A percentile compares a stretch with the other conserved stretches of the same genome.
phyloP scores from a whole-genome alignment of 2,888 invertebrate genomes.

The Choristoneura rosaceana region DNA sequence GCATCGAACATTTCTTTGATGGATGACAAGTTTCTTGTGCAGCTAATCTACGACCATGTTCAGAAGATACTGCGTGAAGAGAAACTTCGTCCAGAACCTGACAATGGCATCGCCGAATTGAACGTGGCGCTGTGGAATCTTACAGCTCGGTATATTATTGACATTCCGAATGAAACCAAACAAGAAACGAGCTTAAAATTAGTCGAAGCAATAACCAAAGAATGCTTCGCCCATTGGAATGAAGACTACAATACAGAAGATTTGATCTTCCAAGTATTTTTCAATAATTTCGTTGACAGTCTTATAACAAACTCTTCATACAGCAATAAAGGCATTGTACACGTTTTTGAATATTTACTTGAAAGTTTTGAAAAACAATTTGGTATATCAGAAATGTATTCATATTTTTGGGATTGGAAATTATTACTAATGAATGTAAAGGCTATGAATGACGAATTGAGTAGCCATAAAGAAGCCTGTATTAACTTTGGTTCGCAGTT shows the following conservation, averaged over 20 bases:
- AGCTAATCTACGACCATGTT: slow-evolving; percentile 56
- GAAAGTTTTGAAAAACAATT: slow-evolving; percentile 46
- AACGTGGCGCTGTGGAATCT: slow-evolving; percentile 54
- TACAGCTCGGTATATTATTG: slow-evolving; percentile 48
- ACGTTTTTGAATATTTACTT: too few species aligned
- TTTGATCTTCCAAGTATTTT: slow-evolving; percentile 46
- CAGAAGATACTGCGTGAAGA: slow-evolving; percentile 47
- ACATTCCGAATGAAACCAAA: slow-evolving; percentile 44
- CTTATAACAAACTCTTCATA: slow-evolving; percentile 43
- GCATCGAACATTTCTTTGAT: slow-evolving; percentile 47
- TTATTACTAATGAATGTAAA: slow-evolving; percentile 48
- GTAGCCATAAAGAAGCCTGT: slow-evolving; percentile 37
- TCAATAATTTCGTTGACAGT: slow-evolving; percentile 45
- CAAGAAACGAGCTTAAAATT: slow-evolving; percentile 44
- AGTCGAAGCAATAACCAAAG: slow-evolving; percentile 46
- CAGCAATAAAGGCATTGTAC: slow-evolving; percentile 35
- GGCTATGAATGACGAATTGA: slow-evolving; percentile 34
- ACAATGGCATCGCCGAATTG: slow-evolving; percentile 41
- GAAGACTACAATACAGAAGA: slow-evolving; percentile 36
- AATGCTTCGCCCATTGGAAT: too few species aligned
- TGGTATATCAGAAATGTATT: slow-evolving; percentile 50
- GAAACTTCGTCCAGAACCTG: too few species aligned
- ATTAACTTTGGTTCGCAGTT: slow-evolving; percentile 49
- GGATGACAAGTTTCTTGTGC: slow-evolving; percentile 50
- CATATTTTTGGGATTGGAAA: slow-evolving; percentile 53